These are phyloP conservation scores for Coboldia fuscipes DNA, from an alignment of 1,140 invertebrate species.

Conservation along the genomic window DNA sequence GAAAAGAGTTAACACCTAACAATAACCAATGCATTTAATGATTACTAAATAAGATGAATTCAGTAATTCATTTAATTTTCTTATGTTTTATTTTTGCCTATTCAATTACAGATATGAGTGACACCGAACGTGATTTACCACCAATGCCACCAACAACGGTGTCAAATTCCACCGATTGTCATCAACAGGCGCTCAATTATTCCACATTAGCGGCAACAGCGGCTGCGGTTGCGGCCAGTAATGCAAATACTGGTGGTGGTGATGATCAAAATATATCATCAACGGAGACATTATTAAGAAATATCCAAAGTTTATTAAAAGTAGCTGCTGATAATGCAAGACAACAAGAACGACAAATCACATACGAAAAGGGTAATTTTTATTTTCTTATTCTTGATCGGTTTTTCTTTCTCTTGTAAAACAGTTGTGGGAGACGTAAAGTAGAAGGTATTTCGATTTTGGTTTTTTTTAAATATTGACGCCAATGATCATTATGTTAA, in stretches of 20 bases:
- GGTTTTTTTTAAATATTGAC: too few species aligned
- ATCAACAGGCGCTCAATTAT: conserved; percentile 46
- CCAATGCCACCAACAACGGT: conserved; percentile 17
- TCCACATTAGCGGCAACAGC: conserved; percentile 36
- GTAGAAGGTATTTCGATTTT: too few species aligned
- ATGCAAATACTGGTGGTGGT: conserved; percentile 15
- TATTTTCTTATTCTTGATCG: too few species aligned
- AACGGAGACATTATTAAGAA: conserved; percentile 78
- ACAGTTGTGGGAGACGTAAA: too few species aligned
- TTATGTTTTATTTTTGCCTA: background rate
- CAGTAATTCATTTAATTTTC: too few species aligned
- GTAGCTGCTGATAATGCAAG: conserved; percentile 88
- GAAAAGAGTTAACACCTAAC: too few species aligned
- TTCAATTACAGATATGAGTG: conserved; percentile 33
- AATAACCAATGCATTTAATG: too few species aligned
- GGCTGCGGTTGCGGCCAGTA: conserved; percentile 22
- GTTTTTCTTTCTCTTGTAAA: too few species aligned
- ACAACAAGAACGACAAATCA: conserved; percentile 85
- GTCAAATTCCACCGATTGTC: conserved; percentile 11
- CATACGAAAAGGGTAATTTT: conserved; percentile 80
- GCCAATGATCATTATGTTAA: too few species aligned
- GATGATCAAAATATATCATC: conserved; percentile 42
- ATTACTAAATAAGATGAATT: too few species aligned
- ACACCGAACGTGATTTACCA: conserved; percentile 25
- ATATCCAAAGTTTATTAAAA: conserved; percentile 86